These are phyloP conservation scores for Cheilosia vulpina DNA, from an alignment of 2,888 invertebrate species.

Conservation along the genomic window DNA sequence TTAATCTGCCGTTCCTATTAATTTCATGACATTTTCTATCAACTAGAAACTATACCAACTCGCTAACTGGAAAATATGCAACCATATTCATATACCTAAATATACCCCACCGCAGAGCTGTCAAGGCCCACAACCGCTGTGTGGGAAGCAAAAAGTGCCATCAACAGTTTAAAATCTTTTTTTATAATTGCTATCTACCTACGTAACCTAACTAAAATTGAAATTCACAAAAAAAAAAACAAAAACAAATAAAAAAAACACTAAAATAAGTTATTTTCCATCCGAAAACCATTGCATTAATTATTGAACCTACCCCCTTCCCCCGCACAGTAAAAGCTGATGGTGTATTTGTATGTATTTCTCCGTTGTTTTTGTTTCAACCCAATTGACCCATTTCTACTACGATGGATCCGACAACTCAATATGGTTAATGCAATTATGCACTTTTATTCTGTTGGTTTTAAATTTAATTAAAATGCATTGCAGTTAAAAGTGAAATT, in stretches of 20 bases:
- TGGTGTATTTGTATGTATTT: constrained; percentile 37
- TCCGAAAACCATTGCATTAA: background rate
- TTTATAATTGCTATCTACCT: background rate
- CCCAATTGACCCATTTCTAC: constrained; percentile 59
- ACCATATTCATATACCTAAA: no score
- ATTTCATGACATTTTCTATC: no score
- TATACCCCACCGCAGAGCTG: no score
- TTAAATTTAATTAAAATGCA: constrained; percentile 68
- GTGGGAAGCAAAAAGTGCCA: no score
- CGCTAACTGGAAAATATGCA: no score
- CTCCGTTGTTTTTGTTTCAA: constrained; percentile 9
- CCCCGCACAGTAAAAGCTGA: constrained; percentile 17
- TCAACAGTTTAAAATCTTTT: no score
- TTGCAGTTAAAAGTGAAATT: constrained; percentile 33
- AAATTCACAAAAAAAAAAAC: background rate
- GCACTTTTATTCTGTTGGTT: constrained; percentile 62
- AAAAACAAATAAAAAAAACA: background rate
- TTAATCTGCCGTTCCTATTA: no score
- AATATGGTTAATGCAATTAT: constrained; percentile 63
- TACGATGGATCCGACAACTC: background rate
- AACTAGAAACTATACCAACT: no score
- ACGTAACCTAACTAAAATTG: background rate
- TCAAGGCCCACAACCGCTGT: no score
- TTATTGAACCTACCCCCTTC: background rate
- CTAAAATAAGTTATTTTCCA: background rate